These are phyloP conservation scores for Oscheius myriophilus DNA, from an alignment of 2,888 invertebrate genomes.

Conservation along the genomic window DNA sequence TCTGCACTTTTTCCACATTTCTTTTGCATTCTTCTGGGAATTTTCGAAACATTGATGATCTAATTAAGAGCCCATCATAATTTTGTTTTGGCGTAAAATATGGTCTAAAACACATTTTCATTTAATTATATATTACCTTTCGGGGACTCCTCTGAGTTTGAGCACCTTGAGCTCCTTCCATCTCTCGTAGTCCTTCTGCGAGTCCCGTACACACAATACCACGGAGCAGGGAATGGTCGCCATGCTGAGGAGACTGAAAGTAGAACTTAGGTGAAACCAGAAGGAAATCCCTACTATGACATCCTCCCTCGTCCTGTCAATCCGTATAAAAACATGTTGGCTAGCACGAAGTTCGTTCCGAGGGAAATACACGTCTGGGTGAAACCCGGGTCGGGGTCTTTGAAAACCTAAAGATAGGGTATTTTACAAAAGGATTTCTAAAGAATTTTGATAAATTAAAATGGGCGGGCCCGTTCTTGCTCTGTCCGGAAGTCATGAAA, in stretches of 20 bases:
- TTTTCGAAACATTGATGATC: no score
- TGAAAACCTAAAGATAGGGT: conserved; percentile 25
- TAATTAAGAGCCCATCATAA: no score
- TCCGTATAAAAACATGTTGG: conserved; percentile 63
- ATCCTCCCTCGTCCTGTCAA: conserved; percentile 53
- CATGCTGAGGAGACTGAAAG: conserved; percentile 36
- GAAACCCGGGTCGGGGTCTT: conserved; percentile 60
- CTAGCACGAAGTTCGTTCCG: conserved; percentile 50
- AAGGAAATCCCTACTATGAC: conserved; percentile 39
- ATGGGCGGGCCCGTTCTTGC: no score
- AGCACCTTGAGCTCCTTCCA: conserved; percentile 59
- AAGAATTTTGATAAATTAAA: no score
- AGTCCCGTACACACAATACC: conserved; percentile 49
- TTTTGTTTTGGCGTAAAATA: no score
- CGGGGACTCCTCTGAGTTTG: conserved; percentile 56
- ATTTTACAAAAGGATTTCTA: neutral
- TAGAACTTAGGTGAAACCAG: neutral
- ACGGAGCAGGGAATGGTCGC: conserved; percentile 56
- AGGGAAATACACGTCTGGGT: conserved; percentile 54
- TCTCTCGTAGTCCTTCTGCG: conserved; percentile 59
- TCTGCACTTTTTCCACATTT: no score
- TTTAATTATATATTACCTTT: conserved; percentile 30
- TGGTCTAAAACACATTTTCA: no score
- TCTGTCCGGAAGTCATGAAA: no score
- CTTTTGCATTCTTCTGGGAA: no score